Base-by-base conservation (phyloP, 2,113 vertebrate species). In the Nicator chloris region DNA sequence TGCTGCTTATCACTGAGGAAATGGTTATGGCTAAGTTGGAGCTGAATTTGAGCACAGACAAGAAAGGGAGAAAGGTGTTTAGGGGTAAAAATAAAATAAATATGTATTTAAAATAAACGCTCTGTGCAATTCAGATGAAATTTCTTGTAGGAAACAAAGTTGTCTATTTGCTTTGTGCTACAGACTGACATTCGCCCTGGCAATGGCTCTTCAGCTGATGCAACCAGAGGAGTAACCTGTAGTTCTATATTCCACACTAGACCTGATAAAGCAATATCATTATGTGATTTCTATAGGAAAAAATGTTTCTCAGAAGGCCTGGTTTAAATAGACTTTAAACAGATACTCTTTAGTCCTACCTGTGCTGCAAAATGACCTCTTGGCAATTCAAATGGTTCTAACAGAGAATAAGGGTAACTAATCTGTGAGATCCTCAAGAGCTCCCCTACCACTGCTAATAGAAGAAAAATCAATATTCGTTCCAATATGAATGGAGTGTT, bases 401-500 rank as follows among this genome's bases (percentile, higher is more conserved):
- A 82, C 26, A 82, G 61, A 95, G 87, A 88, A 51, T 54, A 92
- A 66, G 56, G 64, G 24, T 15, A 84, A 79, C 51, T 76, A 84
- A 56, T 59, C 49, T 7, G 10, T 4, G 24, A 61, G 92, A 63
- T 73, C 26, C 51, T 82, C 75, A 30, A 72, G 50, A 51, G 73
- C 61, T 79, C 53, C 63, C 70, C 70, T 64, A 80, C 27, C 71
- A 60, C 73, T 91, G 82, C 39, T 95, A 95, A 90, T 75, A 90
- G 82, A 83, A 94, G 79, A 93, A 93, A 94, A 96, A 95, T 95
- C 93, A 92, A 72, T 96, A 95, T 93, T 82, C 56, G 3, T 73
- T 93, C 79, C 75, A 77, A 68, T 96, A 97, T 82, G 94, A 92
- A 97, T 96, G 95, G 94, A 96, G 95, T 93, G 91, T 79, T 80